Evolutionary conservation across 2,797 vertebrate genomes (phyloP).

Genomic region (Nyctalus aviator): DNA sequence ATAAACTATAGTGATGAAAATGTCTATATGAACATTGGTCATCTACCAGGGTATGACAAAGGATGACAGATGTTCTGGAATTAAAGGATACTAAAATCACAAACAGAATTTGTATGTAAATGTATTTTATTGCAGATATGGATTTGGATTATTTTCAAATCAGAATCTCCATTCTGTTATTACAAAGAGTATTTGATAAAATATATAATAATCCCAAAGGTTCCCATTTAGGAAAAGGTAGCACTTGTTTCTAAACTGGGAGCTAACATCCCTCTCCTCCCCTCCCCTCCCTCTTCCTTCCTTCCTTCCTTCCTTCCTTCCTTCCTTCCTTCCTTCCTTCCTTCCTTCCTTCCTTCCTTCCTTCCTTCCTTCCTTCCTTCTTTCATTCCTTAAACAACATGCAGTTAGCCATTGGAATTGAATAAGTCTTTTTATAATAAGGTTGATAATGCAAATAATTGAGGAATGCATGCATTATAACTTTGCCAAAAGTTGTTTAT

Average conservation of each 20-base stretch:
- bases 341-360: neutral
- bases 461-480: neutral
- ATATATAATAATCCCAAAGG: neutral
- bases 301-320: neutral
- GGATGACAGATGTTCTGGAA: neutral
- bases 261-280: neutral
- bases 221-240: neutral
- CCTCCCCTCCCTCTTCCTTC: fast-evolving
- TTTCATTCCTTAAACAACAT: neutral
- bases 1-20: neutral
- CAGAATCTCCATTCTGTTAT: neutral
- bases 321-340: too few relatives aligned
- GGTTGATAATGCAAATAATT: neutral
- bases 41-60: neutral
- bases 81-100: neutral
- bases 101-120: neutral
- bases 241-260: neutral
- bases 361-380: neutral
- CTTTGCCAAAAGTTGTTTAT: neutral
- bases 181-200: neutral
- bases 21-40: neutral
- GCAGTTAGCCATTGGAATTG: neutral
- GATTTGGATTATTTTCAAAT: neutral
- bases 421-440: neutral
- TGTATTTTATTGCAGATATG: neutral